phyloP scores from a whole-genome alignment of 2,888 invertebrate genomes.

The Catocala fraxini region DNA sequence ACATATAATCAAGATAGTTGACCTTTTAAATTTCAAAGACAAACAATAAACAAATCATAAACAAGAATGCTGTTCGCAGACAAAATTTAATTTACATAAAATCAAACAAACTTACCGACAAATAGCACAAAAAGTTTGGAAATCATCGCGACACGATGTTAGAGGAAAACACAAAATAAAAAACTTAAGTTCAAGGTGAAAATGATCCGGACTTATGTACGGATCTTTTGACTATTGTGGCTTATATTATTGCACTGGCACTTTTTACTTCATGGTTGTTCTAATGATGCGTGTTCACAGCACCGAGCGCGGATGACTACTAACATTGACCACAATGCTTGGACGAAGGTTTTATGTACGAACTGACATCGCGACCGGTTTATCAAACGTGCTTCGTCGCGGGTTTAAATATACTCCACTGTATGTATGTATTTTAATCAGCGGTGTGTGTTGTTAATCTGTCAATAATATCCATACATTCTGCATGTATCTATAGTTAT shows the following conservation, averaged over 20 bases:
- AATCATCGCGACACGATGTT: constrained; percentile 67
- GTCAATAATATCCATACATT: not conserved
- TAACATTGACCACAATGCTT: constrained; percentile 39
- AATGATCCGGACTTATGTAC: constrained; percentile 44
- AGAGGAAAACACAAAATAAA: constrained; percentile 68
- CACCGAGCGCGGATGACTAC: constrained; percentile 50
- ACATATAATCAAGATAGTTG: constrained; percentile 27
- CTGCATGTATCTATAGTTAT: not conserved
- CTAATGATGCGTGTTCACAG: constrained; percentile 44
- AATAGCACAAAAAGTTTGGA: constrained; percentile 66
- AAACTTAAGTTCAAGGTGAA: constrained; percentile 62
- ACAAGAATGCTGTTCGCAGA: constrained; percentile 11
- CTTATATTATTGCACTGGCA: constrained; percentile 32
- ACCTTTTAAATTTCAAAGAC: constrained; percentile 41
- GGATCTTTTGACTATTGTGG: constrained; percentile 45
- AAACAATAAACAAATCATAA: constrained; percentile 21
- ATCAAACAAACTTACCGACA: constrained; percentile 72
- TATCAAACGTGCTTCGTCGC: constrained; percentile 43
- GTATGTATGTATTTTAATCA: constrained; percentile 9
- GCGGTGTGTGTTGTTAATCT: constrained; percentile 1
- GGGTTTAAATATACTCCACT: constrained; percentile 33
- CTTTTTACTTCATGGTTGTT: constrained; percentile 34
- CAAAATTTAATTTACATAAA: constrained; percentile 10
- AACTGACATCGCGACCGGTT: constrained; percentile 57
- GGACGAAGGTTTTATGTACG: constrained; percentile 45